phyloP scores from a whole-genome alignment of 2,113 vertebrate genomes.

The Channa argus region DNA sequence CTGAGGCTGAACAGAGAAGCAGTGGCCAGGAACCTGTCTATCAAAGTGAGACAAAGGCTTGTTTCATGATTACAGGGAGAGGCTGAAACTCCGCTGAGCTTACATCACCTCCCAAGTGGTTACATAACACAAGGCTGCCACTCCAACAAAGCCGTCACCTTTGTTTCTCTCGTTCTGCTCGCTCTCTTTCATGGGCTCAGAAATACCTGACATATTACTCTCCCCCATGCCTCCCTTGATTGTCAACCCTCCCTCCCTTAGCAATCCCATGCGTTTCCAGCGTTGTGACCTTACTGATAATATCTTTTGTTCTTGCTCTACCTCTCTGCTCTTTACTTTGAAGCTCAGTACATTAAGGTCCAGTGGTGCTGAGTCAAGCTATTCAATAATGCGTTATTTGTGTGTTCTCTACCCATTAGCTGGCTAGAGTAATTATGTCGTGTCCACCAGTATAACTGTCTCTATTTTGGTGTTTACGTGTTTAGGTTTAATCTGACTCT shows the following conservation, averaged over 20 bases:
- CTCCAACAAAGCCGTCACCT: slow-evolving; percentile 62
- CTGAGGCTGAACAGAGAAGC: slow-evolving; percentile 40
- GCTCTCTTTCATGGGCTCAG: slow-evolving; percentile 45
- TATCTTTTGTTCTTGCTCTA: slow-evolving; percentile 35
- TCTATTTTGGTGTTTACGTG: neutral
- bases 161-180: slow-evolving; percentile 18
- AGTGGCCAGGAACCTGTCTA: slow-evolving; percentile 66
- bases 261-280: slow-evolving; percentile 46
- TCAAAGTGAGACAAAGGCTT: slow-evolving; percentile 74
- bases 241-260: slow-evolving; percentile 45
- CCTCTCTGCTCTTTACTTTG: neutral
- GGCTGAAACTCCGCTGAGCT: slow-evolving; percentile 76
- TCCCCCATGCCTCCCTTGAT: slow-evolving; percentile 32
- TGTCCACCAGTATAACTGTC: neutral
- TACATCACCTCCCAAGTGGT: slow-evolving; percentile 75
- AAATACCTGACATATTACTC: slow-evolving; percentile 65
- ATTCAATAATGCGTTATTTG: slow-evolving; percentile 12
- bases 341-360: slow-evolving; percentile 19
- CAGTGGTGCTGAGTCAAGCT: slow-evolving; percentile 43
- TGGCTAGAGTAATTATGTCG: slow-evolving; percentile 1
- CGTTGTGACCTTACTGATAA: slow-evolving; percentile 33
- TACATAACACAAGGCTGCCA: slow-evolving; percentile 65
- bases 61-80: slow-evolving; percentile 76
- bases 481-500: neutral
- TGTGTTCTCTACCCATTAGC: slow-evolving; percentile 4